phyloP scores from a whole-genome alignment of 2,113 vertebrate genomes.

The Paedocypris sp. region DNA sequence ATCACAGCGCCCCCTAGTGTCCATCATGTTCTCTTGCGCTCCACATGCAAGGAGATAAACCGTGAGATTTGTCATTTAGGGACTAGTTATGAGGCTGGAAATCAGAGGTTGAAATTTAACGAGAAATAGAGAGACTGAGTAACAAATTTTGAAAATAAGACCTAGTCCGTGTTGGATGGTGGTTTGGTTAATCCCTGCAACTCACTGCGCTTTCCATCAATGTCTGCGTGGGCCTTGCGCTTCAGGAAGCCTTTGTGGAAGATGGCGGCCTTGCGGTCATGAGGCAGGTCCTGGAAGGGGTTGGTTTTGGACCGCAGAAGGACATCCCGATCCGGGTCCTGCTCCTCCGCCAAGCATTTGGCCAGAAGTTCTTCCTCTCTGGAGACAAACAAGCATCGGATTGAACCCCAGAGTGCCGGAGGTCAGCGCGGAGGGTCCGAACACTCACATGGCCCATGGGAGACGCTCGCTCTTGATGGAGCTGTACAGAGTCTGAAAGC shows the following conservation, averaged over 20 bases:
- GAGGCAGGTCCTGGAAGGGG: conserved; percentile 68
- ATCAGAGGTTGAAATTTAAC: too few species aligned
- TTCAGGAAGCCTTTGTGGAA: conserved; percentile 73
- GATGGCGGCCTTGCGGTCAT: conserved; percentile 59
- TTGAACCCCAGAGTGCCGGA: background rate
- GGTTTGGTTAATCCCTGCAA: too few species aligned
- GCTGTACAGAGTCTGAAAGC: conserved; percentile 66
- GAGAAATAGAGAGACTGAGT: too few species aligned
- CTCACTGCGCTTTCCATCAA: conserved; percentile 84
- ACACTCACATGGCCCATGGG: conserved; percentile 72
- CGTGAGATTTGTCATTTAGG: too few species aligned
- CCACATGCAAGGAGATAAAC: too few species aligned
- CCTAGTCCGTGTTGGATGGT: too few species aligned
- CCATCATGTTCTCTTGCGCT: too few species aligned
- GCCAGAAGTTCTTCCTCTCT: conserved; percentile 68
- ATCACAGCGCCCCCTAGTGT: too few species aligned
- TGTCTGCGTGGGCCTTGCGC: conserved; percentile 76
- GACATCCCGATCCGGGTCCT: conserved; percentile 27
- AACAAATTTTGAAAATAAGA: too few species aligned
- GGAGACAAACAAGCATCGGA: background rate
- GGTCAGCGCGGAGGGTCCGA: background rate
- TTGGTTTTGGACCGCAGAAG: conserved; percentile 59
- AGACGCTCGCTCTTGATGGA: conserved; percentile 76
- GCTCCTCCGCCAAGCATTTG: conserved; percentile 40
- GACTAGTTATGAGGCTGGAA: too few species aligned